phyloP scores from a whole-genome alignment of 1,140 invertebrate species.

The Mizuhopecten yessoensis region DNA sequence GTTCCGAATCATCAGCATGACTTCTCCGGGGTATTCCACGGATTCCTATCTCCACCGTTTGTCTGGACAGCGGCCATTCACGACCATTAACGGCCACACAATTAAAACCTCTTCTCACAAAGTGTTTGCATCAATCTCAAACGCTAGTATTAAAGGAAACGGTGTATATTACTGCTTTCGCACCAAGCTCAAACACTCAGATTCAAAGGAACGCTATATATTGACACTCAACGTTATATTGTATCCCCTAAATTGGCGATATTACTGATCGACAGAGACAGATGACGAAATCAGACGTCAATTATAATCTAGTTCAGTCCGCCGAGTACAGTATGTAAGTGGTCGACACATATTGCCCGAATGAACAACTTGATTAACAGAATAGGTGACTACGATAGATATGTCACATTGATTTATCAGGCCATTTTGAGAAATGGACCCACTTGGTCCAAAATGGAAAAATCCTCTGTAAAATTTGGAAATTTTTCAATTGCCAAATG shows the following conservation, averaged over 20 bases:
- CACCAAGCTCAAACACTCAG: not conserved
- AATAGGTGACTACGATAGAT: not conserved
- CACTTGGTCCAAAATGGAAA: not conserved
- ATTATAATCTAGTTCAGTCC: not conserved
- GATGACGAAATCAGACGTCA: not conserved
- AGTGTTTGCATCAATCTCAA: not conserved
- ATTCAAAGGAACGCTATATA: not conserved
- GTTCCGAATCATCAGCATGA: not conserved
- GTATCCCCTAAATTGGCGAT: not conserved
- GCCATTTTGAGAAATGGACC: not conserved
- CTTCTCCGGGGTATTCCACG: not conserved
- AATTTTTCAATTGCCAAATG: not conserved
- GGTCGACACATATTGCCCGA: not conserved
- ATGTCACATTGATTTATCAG: not conserved
- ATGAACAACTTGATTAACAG: not conserved
- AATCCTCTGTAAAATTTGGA: not conserved
- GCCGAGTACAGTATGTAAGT: not conserved
- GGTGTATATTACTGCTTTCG: too few relatives aligned
- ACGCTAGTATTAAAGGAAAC: not conserved
- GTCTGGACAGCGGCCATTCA: not conserved
- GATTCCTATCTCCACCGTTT: not conserved
- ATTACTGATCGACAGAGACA: not conserved
- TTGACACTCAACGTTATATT: not conserved
- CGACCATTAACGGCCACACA: not conserved
- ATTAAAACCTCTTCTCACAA: not conserved